These are phyloP conservation scores for Drosophila affinis DNA, from an alignment of 2,888 invertebrate species.

Conservation along the genomic window DNA sequence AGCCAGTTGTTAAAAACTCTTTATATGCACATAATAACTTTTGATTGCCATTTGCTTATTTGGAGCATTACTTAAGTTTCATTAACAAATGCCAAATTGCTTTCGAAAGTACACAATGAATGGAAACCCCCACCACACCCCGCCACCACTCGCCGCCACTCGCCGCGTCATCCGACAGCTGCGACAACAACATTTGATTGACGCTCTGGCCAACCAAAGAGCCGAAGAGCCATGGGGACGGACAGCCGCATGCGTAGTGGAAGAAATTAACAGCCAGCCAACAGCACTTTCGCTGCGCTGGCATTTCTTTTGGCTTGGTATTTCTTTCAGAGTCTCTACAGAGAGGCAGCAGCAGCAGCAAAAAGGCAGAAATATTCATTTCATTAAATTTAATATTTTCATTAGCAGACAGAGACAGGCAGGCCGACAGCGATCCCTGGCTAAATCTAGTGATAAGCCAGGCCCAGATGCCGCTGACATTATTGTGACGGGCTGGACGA, in stretches of 20 bases:
- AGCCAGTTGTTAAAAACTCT: conserved; percentile 57
- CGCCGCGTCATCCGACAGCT: conserved; percentile 35
- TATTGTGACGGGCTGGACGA: conserved; percentile 54
- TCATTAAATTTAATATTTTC: conserved; percentile 75
- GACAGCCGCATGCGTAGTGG: conserved; percentile 68
- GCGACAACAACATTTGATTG: conserved; percentile 54
- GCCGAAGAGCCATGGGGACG: conserved; percentile 41
- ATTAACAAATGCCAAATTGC: conserved; percentile 77
- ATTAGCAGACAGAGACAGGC: conserved; percentile 55
- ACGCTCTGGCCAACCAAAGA: conserved; percentile 39
- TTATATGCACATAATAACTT: conserved; percentile 63
- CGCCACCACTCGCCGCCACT: no score
- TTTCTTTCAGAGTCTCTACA: conserved; percentile 45
- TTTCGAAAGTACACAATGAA: conserved; percentile 67
- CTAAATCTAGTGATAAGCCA: conserved; percentile 47
- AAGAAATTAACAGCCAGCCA: conserved; percentile 60
- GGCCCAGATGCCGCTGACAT: conserved; percentile 35
- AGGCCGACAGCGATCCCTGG: conserved; percentile 32
- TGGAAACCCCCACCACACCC: neutral
- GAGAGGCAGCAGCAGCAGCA: conserved; percentile 13
- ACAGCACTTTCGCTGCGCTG: conserved; percentile 72
- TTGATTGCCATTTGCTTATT: conserved; percentile 75
- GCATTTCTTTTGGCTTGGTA: conserved; percentile 47
- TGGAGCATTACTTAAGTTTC: conserved; percentile 74
- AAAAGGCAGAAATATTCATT: conserved; percentile 68